phyloP scores from a whole-genome alignment of 2,113 vertebrate species.

The Lampris megalopsis region DNA sequence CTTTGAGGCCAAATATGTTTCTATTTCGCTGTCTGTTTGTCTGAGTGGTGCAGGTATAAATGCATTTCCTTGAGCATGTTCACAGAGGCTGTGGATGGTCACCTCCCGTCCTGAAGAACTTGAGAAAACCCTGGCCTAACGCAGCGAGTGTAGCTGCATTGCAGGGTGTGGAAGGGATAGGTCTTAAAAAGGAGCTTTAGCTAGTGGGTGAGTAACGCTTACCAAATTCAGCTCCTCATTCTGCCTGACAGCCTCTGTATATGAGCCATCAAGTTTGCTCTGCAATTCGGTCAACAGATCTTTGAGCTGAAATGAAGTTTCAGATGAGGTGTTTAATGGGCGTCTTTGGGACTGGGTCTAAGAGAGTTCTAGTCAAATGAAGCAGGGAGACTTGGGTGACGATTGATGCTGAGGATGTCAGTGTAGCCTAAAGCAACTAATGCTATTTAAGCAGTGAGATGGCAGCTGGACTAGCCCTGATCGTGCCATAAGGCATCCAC shows the following conservation, averaged over 20 bases:
- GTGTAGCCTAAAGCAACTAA: constrained; percentile 9
- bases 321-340: constrained; percentile 82
- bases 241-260: constrained; percentile 98
- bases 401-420: constrained; percentile 2
- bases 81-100: constrained; percentile 47
- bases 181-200: constrained; percentile 49
- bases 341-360: constrained; percentile 17
- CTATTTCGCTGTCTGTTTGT: too few relatives aligned
- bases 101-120: constrained; percentile 31
- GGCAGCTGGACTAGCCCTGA: not conserved
- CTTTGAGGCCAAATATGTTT: too few relatives aligned
- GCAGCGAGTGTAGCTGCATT: constrained; percentile 26
- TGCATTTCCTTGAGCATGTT: not conserved
- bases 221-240: constrained; percentile 99
- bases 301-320: constrained; percentile 99
- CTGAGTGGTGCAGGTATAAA: not conserved
- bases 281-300: constrained; percentile 99
- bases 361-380: constrained; percentile 28
- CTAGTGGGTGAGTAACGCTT: constrained; percentile 81
- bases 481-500: not conserved
- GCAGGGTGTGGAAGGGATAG: constrained; percentile 26
- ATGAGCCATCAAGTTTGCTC: constrained; percentile 99
- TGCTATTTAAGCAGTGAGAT: constrained; percentile 4
- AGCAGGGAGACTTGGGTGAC: not conserved
- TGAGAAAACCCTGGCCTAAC: constrained; percentile 1